These are phyloP conservation scores for Chironomus striatipennis DNA, from an alignment of 1,140 invertebrate species.

Conservation along the genomic window DNA sequence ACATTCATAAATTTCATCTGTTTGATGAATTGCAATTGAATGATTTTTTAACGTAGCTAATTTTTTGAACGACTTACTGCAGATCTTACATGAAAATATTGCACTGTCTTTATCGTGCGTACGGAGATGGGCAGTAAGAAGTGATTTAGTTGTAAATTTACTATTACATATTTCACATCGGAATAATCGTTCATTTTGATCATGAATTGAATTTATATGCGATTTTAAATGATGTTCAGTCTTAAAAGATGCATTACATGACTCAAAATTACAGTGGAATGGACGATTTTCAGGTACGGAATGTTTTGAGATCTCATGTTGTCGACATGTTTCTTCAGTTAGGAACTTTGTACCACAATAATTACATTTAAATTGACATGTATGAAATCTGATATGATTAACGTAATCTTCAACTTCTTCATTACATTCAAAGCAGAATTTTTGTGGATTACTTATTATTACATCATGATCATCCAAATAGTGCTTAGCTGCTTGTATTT, in stretches of 20 bases:
- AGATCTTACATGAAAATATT: neutral
- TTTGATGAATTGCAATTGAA: neutral
- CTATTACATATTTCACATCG: neutral
- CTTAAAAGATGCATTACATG: neutral
- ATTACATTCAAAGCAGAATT: neutral
- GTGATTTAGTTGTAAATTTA: neutral
- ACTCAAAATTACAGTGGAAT: neutral
- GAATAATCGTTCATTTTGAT: neutral
- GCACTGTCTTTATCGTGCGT: neutral
- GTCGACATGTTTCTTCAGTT: neutral
- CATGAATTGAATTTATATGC: neutral
- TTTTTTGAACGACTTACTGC: neutral
- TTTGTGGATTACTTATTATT: neutral
- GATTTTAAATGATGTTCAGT: slow-evolving; percentile 3
- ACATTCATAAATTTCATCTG: neutral
- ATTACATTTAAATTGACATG: neutral
- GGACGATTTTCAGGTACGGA: neutral
- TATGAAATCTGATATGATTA: neutral
- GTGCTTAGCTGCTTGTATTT: neutral
- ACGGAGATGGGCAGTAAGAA: neutral
- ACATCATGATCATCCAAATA: neutral
- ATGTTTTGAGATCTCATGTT: neutral
- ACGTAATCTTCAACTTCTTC: neutral
- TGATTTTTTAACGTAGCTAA: neutral
- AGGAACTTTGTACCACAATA: neutral